phyloP scores from a whole-genome alignment of 2,113 vertebrate genomes.

The Forbesichthys papilliferus region DNA sequence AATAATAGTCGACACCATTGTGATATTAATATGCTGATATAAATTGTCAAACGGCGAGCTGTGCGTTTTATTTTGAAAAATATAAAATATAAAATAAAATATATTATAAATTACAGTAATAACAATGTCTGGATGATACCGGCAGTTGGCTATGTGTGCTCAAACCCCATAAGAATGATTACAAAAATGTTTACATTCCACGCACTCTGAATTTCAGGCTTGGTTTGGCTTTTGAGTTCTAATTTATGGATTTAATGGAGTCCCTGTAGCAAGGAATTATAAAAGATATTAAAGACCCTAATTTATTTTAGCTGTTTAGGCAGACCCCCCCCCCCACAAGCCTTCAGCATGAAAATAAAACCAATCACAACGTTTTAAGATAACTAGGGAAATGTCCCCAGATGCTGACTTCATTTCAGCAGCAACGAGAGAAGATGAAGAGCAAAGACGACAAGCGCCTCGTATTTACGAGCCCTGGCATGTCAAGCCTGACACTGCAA shows the following conservation, averaged over 20 bases:
- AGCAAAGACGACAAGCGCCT: slow-evolving; percentile 1
- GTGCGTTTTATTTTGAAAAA: not conserved
- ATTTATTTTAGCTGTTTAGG: slow-evolving; percentile 1
- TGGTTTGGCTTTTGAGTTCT: not conserved
- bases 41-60: too few species aligned
- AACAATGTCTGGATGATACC: too few species aligned
- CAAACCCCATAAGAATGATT: not conserved
- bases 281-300: not conserved
- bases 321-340: not conserved
- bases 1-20: too few species aligned
- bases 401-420: not conserved
- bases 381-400: slow-evolving; percentile 9
- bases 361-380: slow-evolving; percentile 5
- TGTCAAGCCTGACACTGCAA: slow-evolving; percentile 15
- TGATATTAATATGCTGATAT: too few species aligned
- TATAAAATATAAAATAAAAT: too few species aligned
- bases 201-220: not conserved
- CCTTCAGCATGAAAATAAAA: not conserved
- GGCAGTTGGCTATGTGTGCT: not conserved
- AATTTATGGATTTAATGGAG: not conserved
- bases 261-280: not conserved
- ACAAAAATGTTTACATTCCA: not conserved
- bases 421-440: not conserved
- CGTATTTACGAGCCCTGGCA: slow-evolving; percentile 24
- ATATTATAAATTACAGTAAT: too few species aligned